phyloP scores from a whole-genome alignment of 2,797 vertebrate genomes.

The Platyrinchus mystaceus region DNA sequence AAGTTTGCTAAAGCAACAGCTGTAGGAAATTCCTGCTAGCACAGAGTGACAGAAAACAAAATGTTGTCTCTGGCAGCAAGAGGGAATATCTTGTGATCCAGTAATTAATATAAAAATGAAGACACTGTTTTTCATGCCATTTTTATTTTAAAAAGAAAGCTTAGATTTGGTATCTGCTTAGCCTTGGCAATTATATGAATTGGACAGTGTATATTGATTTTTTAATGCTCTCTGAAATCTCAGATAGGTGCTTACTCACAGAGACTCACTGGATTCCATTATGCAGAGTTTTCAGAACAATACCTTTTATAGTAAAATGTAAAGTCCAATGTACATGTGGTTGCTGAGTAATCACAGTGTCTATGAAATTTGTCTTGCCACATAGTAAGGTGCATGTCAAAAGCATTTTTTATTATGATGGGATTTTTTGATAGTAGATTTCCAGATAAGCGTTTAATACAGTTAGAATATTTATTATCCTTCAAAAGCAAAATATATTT shows the following conservation, averaged over 20 bases:
- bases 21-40: not conserved
- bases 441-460: not conserved
- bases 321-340: fast-evolving
- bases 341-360: not conserved
- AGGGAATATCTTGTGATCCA: not conserved
- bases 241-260: not conserved
- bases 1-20: not conserved
- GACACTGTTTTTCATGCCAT: not conserved
- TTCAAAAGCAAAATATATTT: not conserved
- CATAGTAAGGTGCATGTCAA: not conserved
- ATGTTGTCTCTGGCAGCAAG: not conserved
- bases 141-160: not conserved
- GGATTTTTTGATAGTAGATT: not conserved
- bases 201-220: not conserved
- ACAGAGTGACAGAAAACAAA: not conserved
- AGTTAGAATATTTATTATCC: not conserved
- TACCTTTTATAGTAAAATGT: not conserved
- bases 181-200: not conserved
- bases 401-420: fast-evolving
- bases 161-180: not conserved
- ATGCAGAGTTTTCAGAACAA: not conserved
- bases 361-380: not conserved
- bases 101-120: not conserved
- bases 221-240: not conserved
- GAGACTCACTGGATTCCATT: not conserved